Evolutionary conservation across 2,113 vertebrate genomes (phyloP), one percentile per base, ranked within the genome.

Genomic region (Ranitomeya imitator): DNA sequence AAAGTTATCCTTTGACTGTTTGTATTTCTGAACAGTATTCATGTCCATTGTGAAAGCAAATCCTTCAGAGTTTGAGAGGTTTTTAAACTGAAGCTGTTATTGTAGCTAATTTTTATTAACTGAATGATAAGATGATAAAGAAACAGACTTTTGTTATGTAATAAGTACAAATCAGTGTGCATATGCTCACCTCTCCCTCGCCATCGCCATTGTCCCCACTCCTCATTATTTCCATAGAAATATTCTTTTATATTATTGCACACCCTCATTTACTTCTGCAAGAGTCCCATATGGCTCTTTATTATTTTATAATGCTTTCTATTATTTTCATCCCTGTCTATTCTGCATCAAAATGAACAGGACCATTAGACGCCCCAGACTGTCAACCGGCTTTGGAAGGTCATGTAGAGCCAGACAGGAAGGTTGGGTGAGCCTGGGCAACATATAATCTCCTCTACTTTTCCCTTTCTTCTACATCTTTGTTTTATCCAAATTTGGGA

Each of bases 1-100:
- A 96, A 99, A 98, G 96, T 98, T 99, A 98, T 98, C 97, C 97
- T 97, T 98, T 98, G 97, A 98, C 96, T 99, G 97, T 99, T 99
- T 99, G 98, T 98, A 99, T 99, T 98, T 98, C 98, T 96, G 97
- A 98, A 97, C 96, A 97, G 96, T 97, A 96, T 97, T 97, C 96
- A 96, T 96, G 96, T 95, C 94, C 96, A 95, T 95, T 97, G 96
- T 96, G 96, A 97, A 98, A 98, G 95, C 96, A 97, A 97, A 97
- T 97, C 96, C 95, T 95, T 94, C 92, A 95, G 96, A 97, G 95
- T 96, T 94, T 94, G 95, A 95, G 94, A 92, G 94, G 93, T 94
- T 95, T 96, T 96, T 95, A 93, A 96, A 94, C 95, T 95, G 94
- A 92, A 94, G 94, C 96, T 95, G 96, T 95, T 97, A 98, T 97